Percentiles rank a stretch among this genome's conserved stretches.
Evolutionary conservation across 2,797 vertebrate species (phyloP).

Genomic region (Myotis daubentonii): DNA sequence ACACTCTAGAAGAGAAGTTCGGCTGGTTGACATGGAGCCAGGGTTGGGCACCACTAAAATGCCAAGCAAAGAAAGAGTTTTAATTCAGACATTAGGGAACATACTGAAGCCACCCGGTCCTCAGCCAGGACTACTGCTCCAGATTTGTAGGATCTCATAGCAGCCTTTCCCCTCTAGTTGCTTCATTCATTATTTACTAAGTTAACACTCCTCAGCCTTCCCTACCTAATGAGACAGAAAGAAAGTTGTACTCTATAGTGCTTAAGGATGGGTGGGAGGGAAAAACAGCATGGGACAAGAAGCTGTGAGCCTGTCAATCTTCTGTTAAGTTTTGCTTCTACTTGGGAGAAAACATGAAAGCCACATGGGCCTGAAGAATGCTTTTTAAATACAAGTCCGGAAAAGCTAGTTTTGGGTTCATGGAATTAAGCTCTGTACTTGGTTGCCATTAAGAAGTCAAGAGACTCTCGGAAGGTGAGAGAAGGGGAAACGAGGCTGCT

Average conservation of each 20-base stretch:
- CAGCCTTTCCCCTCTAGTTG: neutral
- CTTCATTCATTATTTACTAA: neutral
- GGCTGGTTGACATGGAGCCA: neutral
- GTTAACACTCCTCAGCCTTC: neutral
- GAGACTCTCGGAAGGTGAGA: neutral
- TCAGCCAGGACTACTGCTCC: neutral
- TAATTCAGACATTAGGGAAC: neutral
- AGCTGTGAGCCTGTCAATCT: neutral
- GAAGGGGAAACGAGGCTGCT: neutral
- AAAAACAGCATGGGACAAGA: neutral
- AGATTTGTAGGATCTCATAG: neutral
- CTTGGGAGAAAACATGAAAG: conserved; percentile 32
- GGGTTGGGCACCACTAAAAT: neutral
- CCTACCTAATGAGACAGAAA: neutral
- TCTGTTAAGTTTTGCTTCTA: conserved; percentile 7
- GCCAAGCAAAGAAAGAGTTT: neutral
- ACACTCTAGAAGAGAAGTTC: neutral
- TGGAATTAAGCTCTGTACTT: neutral
- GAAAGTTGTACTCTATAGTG: neutral
- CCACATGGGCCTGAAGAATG: neutral
- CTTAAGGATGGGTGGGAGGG: neutral
- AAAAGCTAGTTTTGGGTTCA: neutral
- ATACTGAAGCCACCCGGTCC: neutral
- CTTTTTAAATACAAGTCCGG: neutral
- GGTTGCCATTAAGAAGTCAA: neutral